Conservation (phyloP, 2,888 invertebrate species). For the Oscheius sp. region DNA sequence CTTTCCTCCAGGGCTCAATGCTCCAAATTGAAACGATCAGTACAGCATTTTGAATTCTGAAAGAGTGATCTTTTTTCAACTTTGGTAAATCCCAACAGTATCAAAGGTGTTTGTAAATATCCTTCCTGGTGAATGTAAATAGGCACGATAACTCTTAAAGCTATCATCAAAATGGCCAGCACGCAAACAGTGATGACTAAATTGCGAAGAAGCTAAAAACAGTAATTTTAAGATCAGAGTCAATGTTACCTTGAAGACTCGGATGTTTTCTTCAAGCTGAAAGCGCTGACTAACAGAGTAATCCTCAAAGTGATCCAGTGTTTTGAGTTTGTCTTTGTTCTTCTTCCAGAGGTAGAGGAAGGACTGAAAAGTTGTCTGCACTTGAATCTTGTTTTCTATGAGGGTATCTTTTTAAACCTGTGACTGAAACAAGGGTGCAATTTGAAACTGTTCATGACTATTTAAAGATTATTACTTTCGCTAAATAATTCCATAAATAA, state of each 20-base stretch:
- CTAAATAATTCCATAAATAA: too few species aligned
- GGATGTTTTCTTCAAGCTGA: background rate
- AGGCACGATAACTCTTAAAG: background rate
- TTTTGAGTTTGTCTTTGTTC: too few species aligned
- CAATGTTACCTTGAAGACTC: background rate
- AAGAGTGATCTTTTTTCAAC: background rate
- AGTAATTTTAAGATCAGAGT: background rate
- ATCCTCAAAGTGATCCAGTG: background rate
- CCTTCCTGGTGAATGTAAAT: background rate
- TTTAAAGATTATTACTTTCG: too few species aligned
- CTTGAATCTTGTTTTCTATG: too few species aligned
- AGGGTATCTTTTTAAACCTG: too few species aligned
- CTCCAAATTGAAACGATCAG: background rate
- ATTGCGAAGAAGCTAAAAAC: background rate
- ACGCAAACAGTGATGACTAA: background rate
- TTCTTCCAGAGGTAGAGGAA: too few species aligned
- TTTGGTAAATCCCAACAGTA: background rate
- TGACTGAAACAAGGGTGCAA: too few species aligned
- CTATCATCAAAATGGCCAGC: background rate
- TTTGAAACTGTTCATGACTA: too few species aligned
- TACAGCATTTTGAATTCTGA: background rate
- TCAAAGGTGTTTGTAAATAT: background rate
- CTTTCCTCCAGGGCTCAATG: background rate
- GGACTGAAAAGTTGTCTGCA: too few species aligned
- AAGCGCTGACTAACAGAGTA: background rate